Evolutionary conservation across 2,888 invertebrate species (phyloP).

Genomic region (Drosophila kuntzei): DNA sequence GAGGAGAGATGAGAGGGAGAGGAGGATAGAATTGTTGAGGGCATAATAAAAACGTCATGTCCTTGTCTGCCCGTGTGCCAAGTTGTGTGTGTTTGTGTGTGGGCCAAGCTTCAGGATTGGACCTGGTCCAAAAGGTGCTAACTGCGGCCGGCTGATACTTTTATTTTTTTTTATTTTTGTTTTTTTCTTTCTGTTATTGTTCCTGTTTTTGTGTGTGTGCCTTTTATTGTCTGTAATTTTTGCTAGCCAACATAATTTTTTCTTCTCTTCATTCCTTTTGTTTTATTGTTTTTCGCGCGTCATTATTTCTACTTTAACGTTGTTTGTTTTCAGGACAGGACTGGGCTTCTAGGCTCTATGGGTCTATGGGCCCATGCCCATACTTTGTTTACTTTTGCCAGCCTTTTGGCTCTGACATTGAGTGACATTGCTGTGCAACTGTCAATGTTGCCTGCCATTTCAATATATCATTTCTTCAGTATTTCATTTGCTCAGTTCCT

Average conservation of each 20-base stretch:
- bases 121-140: conserved; percentile 65
- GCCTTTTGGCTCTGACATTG: conserved; percentile 74
- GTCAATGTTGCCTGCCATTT: conserved; percentile 54
- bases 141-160: conserved; percentile 68
- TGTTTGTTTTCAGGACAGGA: conserved; percentile 62
- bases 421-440: conserved; percentile 75
- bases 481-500: conserved; percentile 30
- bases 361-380: background rate
- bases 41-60: conserved; percentile 79
- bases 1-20: too few relatives aligned
- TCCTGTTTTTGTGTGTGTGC: conserved; percentile 19
- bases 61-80: conserved; percentile 60
- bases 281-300: conserved; percentile 73
- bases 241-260: conserved; percentile 63
- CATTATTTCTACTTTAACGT: conserved; percentile 73
- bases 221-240: conserved; percentile 75
- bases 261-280: conserved; percentile 22
- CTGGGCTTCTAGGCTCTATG: conserved; percentile 27
- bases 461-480: conserved; percentile 22
- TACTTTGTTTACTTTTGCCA: conserved; percentile 34
- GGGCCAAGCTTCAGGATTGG: conserved; percentile 61
- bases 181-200: conserved; percentile 5
- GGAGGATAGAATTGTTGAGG: conserved; percentile 23
- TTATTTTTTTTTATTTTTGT: background rate
- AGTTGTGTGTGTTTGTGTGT: conserved; percentile 51